A percentile compares a stretch with the other conserved stretches of the same genome.
phyloP scores from a whole-genome alignment of 2,888 invertebrate species.

The Eudemis profundana region DNA sequence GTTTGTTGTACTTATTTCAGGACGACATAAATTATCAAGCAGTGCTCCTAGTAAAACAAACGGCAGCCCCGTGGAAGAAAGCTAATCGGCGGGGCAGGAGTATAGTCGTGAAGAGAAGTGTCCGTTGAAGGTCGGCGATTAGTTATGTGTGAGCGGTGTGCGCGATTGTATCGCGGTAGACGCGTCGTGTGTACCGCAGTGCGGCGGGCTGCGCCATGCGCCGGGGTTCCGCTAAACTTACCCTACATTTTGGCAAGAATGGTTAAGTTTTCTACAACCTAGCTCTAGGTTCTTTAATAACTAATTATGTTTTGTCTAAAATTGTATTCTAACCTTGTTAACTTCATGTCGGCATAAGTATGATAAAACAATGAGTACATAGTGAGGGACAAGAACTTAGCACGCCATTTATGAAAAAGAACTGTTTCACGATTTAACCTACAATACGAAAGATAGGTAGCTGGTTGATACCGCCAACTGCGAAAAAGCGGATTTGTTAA shows the following conservation, averaged over 20 bases:
- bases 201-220: conserved; percentile 44
- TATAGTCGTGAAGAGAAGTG: conserved; percentile 10
- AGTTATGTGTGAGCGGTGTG: conserved; percentile 25
- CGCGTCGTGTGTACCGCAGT: conserved; percentile 42
- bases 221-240: conserved; percentile 34
- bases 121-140: conserved; percentile 12
- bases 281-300: not conserved
- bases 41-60: not conserved
- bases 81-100: not conserved
- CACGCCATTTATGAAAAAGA: too few relatives aligned
- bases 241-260: conserved; percentile 27
- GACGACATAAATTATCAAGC: not conserved
- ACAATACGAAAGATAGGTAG: too few relatives aligned
- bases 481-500: too few relatives aligned
- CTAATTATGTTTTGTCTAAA: not conserved
- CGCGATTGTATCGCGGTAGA: conserved; percentile 37
- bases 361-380: not conserved
- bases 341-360: not conserved
- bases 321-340: not conserved
- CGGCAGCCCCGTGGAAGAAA: not conserved
- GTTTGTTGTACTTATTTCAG: not conserved
- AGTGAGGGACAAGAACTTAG: too few relatives aligned
- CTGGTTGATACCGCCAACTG: too few relatives aligned
- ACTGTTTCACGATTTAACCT: too few relatives aligned
- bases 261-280: not conserved